Percentiles rank a stretch among this genome's conserved stretches.
Evolutionary conservation across 2,888 invertebrate genomes (phyloP).

Genomic region (Amphimallon solstitiale): DNA sequence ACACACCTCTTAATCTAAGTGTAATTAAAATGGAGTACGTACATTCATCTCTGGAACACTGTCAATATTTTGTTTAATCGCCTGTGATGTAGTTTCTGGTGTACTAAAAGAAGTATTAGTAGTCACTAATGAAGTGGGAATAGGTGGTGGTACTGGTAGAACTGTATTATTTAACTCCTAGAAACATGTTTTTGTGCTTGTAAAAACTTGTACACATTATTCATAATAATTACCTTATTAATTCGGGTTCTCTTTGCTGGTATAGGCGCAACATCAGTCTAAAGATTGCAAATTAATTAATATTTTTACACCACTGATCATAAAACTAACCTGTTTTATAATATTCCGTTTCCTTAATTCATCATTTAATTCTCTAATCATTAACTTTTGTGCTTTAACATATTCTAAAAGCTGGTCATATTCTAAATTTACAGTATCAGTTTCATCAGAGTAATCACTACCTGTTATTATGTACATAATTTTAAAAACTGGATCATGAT

Average conservation of each 20-base stretch:
- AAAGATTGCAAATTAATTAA: not conserved
- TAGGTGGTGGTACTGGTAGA: not conserved
- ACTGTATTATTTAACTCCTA: no score
- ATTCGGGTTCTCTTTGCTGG: no score
- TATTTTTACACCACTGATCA: not conserved
- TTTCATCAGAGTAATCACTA: conserved; percentile 24
- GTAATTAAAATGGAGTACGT: no score
- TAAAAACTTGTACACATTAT: no score
- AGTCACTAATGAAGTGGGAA: not conserved
- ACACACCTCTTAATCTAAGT: not conserved
- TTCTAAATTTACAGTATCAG: conserved; percentile 10
- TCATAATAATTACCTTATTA: no score
- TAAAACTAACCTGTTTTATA: conserved; percentile 25
- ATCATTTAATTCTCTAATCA: conserved; percentile 35
- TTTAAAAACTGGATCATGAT: no score
- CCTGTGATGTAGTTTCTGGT: no score
- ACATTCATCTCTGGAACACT: no score
- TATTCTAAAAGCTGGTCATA: conserved; percentile 26
- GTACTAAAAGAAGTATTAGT: no score
- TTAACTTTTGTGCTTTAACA: conserved; percentile 28
- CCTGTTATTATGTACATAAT: not conserved
- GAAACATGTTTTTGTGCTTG: no score
- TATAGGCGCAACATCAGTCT: not conserved
- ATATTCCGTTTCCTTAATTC: conserved; percentile 34
- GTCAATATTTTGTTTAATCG: no score